These are phyloP conservation scores for Leptinotarsa tumamoca DNA, from an alignment of 2,888 invertebrate species.

Conservation along the genomic window DNA sequence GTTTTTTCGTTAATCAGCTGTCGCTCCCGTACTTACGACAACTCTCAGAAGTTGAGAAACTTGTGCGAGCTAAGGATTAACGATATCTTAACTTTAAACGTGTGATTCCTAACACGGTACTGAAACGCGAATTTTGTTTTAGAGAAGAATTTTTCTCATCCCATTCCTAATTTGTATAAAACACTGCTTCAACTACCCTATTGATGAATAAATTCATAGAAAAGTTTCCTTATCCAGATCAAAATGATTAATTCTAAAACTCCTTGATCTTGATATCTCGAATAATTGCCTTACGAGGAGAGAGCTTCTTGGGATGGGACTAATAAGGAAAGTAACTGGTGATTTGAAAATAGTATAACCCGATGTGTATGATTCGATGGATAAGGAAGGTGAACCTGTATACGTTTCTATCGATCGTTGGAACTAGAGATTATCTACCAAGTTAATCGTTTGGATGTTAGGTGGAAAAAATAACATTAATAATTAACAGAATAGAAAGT, in stretches of 20 bases:
- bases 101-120: too few relatives aligned
- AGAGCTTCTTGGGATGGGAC: constrained; percentile 26
- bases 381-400: constrained; percentile 4
- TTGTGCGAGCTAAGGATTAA: too few relatives aligned
- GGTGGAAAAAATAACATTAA: neutral
- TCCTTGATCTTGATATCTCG: constrained; percentile 19
- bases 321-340: constrained; percentile 23
- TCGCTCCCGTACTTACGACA: too few relatives aligned
- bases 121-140: too few relatives aligned
- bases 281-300: constrained; percentile 19
- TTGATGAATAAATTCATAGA: neutral
- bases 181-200: neutral
- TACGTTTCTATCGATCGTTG: neutral
- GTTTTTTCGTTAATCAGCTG: too few relatives aligned
- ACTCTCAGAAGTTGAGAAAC: too few relatives aligned
- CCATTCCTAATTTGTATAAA: neutral
- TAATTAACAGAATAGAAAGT: constrained; percentile 18
- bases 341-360: constrained; percentile 17
- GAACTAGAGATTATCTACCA: constrained; percentile 11
- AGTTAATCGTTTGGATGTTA: constrained; percentile 11
- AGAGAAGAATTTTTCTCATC: too few relatives aligned
- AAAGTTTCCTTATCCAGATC: constrained; percentile 4
- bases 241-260: constrained; percentile 4
- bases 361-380: constrained; percentile 9
- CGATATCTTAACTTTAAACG: too few relatives aligned